Percentiles rank a stretch among this genome's conserved stretches.
These are phyloP conservation scores for Takifugu flavidus DNA, from an alignment of 2,113 vertebrate species.

Conservation along the genomic window DNA sequence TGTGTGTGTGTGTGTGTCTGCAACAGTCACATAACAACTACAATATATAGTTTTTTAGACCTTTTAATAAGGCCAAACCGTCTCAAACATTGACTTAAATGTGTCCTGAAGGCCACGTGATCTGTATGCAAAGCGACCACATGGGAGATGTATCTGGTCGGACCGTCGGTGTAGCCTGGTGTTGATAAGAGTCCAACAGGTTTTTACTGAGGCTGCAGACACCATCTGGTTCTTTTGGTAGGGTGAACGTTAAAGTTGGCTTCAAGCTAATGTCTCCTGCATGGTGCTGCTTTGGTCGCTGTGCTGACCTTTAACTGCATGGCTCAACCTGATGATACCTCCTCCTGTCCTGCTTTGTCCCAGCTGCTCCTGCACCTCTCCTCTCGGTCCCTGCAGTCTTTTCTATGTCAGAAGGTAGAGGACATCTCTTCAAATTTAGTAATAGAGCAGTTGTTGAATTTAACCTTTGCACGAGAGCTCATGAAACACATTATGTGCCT, in stretches of 20 bases:
- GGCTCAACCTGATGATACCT: slow-evolving; percentile 77
- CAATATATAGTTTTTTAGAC: too few species aligned
- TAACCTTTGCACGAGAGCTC: slow-evolving; percentile 87
- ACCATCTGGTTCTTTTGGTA: slow-evolving; percentile 8
- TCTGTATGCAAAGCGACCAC: too few species aligned
- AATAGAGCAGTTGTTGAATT: slow-evolving; percentile 5
- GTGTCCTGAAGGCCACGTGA: not conserved
- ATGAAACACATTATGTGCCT: slow-evolving; percentile 96
- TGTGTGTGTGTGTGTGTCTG: too few species aligned
- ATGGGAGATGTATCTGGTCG: too few species aligned
- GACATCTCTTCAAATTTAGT: not conserved
- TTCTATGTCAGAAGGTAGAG: too few species aligned
- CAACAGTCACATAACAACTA: too few species aligned
- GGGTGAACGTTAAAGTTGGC: slow-evolving; percentile 33
- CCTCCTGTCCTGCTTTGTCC: slow-evolving; percentile 43
- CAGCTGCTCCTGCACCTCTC: slow-evolving; percentile 23
- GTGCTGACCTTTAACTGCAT: slow-evolving; percentile 80
- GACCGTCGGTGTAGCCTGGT: too few species aligned
- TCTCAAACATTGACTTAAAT: not conserved
- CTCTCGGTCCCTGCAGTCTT: slow-evolving; percentile 1
- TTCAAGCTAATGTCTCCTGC: slow-evolving; percentile 56
- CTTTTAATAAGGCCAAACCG: too few species aligned
- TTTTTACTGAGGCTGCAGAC: slow-evolving; percentile 15
- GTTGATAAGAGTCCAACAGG: too few species aligned
- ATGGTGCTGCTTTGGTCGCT: slow-evolving; percentile 61